Percentiles rank a stretch among this genome's conserved stretches.
Evolutionary conservation across 2,888 invertebrate species (phyloP).

Genomic region (Entomobrya proxima): DNA sequence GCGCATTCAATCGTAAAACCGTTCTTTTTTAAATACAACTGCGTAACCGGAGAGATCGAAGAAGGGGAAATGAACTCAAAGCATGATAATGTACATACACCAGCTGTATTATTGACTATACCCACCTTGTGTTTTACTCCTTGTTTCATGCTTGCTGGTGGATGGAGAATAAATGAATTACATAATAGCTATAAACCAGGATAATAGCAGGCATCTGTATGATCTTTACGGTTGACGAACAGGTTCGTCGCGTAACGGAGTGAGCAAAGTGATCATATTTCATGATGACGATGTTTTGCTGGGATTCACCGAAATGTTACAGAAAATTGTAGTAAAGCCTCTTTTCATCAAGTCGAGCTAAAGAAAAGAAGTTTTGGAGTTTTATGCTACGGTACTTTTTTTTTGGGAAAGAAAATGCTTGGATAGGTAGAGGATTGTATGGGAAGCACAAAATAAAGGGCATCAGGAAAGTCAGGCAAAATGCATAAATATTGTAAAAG

Average conservation of each 20-base stretch:
- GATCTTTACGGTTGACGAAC: neutral
- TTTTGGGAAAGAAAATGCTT: no score
- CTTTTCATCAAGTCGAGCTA: neutral
- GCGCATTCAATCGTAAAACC: slow-evolving; percentile 72
- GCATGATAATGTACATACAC: neutral
- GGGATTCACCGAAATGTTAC: neutral
- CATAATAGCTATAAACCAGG: neutral
- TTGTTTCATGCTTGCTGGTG: neutral
- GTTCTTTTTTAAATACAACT: slow-evolving; percentile 57
- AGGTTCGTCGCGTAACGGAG: slow-evolving; percentile 25
- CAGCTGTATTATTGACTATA: slow-evolving; percentile 24
- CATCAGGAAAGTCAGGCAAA: no score
- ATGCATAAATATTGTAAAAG: no score
- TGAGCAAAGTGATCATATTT: slow-evolving; percentile 5
- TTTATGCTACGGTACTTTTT: no score
- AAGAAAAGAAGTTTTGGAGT: neutral
- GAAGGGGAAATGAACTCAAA: neutral
- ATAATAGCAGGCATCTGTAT: neutral
- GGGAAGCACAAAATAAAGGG: no score
- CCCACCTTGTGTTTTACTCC: no score
- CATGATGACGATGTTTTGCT: neutral
- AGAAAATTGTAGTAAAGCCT: neutral
- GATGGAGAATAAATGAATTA: neutral
- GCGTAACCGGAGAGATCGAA: neutral
- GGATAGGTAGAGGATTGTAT: no score